Base-by-base conservation (phyloP, 1,140 invertebrate genomes). In the Penaeus indicus region DNA sequence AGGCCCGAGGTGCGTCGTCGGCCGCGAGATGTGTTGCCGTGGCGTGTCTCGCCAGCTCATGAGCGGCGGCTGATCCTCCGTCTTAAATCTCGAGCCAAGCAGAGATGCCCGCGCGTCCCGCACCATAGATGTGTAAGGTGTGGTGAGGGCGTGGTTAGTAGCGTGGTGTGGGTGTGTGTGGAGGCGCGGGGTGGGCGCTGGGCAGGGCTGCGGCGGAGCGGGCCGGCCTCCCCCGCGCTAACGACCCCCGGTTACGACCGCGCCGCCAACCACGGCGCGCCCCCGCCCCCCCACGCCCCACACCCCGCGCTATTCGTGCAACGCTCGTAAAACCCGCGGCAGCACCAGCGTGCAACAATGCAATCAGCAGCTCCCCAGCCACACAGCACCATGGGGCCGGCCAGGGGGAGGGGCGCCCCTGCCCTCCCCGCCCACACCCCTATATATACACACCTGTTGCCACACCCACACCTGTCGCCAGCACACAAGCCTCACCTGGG, bases 231-330 rank as follows among this genome's bases (percentile, higher is more conserved):
- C 61, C 84, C 62, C 75, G n/a, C 77, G 78, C 77, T 80, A 79
- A 86, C 85, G 77, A 80, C 61, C 60, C 27, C 61, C 75, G 75
- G 85, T 86, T 86, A 86, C 85, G 85, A 86, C 77, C 85, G 62
- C 60, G n/a, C 75, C 61, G 85, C 85, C 85, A 86, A 86, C 85
- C 85, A 85, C 75, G 62, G 69, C 77, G 72, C 85, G 77, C 77
- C 85, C 85, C 60, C 85, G 85, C 85, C 85, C 85, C 77, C 78
- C 78, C 22, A n/a, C 22, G 61, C 77, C 75, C 75, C 85, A 67
- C 84, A 64, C 77, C 85, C 85, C n/a, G 21, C 85, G 85, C 85
- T 67, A 86, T 86, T 86, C 77, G 84, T 67, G 77, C 85, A 86
- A 47, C 47, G 85, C 27, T 86, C 85, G 85, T 86, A 86, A 86